Conservation (phyloP, 2,113 vertebrate genomes). For the Phyllostomus hastatus region DNA sequence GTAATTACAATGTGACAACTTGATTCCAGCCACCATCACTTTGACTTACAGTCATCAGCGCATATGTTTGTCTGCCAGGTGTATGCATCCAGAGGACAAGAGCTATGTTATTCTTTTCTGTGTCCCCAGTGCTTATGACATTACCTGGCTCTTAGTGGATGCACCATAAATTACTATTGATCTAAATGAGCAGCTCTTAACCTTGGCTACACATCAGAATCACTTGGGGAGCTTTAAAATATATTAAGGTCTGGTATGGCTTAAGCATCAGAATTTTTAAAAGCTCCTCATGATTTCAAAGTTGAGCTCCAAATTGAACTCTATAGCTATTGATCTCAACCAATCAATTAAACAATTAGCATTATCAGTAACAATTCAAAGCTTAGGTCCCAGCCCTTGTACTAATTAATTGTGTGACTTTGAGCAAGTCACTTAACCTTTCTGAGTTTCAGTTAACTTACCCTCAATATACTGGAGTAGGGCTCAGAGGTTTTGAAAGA, state of each 20-base stretch:
- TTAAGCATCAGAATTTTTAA: not conserved
- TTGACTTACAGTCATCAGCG: not conserved
- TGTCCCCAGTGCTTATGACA: not conserved
- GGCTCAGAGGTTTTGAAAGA: not conserved
- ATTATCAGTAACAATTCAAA: conserved; percentile 15
- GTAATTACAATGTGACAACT: not conserved
- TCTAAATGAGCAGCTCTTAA: not conserved
- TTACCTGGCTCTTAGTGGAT: not conserved
- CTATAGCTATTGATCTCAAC: not conserved
- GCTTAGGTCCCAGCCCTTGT: not conserved
- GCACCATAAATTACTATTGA: not conserved
- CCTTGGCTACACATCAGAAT: not conserved
- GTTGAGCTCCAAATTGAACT: not conserved
- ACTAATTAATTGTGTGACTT: not conserved
- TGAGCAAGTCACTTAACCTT: not conserved
- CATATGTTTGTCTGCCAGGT: not conserved
- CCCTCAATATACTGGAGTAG: not conserved
- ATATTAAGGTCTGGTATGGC: not conserved
- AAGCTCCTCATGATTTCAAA: not conserved
- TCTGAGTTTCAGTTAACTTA: not conserved
- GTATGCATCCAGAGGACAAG: not conserved
- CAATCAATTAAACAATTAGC: not conserved
- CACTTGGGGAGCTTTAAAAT: not conserved
- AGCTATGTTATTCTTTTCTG: not conserved
- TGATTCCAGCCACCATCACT: not conserved